phyloP scores from a whole-genome alignment of 2,797 vertebrate species.

The Sebastes nivosus region DNA sequence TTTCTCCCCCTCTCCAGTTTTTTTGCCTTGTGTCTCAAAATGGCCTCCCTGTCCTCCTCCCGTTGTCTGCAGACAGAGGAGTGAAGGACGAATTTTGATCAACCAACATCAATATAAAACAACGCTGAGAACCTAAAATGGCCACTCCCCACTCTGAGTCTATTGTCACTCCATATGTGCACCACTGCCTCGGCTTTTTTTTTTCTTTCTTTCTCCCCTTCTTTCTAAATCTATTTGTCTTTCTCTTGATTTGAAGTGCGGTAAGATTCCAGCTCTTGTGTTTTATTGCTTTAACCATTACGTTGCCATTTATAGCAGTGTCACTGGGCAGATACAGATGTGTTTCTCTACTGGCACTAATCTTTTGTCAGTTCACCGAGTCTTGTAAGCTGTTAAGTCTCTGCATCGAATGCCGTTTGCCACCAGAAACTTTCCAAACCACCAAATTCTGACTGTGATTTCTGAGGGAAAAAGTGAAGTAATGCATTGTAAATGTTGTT shows the following conservation, averaged over 20 bases:
- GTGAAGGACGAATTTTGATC: constrained; percentile 61
- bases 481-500: neutral
- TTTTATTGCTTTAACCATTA: constrained; percentile 24
- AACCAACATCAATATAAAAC: constrained; percentile 44
- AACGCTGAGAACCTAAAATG: constrained; percentile 45
- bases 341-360: neutral
- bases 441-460: neutral
- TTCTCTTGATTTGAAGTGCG: constrained; percentile 21
- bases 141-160: constrained; percentile 31
- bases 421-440: neutral
- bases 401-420: neutral
- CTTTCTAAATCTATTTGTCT: neutral
- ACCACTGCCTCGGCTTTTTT: neutral
- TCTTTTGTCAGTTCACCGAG: constrained; percentile 1
- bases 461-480: neutral
- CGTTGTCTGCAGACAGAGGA: constrained; percentile 41
- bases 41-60: constrained; percentile 59
- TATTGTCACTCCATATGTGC: constrained; percentile 21
- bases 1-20: constrained; percentile 32
- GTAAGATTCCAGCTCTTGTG: constrained; percentile 10
- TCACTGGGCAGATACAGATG: constrained; percentile 34
- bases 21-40: constrained; percentile 65
- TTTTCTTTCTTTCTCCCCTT: neutral
- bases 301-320: constrained; percentile 27
- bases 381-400: neutral